Percentiles rank a stretch among this genome's conserved stretches.
These are phyloP conservation scores for Microtus obscurus DNA, from an alignment of 2,797 vertebrate species.

Conservation along the genomic window DNA sequence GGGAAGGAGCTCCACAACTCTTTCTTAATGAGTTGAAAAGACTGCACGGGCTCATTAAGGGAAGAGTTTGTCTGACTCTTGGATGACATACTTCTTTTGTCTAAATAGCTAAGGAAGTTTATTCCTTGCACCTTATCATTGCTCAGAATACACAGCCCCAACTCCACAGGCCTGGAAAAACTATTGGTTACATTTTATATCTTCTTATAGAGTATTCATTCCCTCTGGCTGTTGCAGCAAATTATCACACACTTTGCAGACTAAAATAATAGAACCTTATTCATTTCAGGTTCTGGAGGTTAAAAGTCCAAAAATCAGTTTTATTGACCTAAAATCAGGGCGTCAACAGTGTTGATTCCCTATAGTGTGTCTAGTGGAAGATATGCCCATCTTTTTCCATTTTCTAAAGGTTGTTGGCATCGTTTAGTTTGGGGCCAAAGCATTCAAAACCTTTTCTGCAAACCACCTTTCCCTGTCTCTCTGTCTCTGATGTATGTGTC, in stretches of 20 bases:
- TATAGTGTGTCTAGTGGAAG: neutral
- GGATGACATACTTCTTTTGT: constrained; percentile 29
- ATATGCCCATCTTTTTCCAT: accelerated
- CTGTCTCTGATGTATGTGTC: neutral
- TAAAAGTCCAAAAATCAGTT: neutral
- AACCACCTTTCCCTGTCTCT: no score
- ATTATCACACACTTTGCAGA: neutral
- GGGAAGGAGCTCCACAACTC: constrained; percentile 43
- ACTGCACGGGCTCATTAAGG: constrained; percentile 38
- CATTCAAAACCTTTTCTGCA: neutral
- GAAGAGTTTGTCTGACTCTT: neutral
- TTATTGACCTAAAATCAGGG: neutral
- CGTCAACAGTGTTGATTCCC: neutral
- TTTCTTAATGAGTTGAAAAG: constrained; percentile 67
- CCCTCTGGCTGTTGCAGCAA: neutral
- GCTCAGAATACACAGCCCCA: neutral
- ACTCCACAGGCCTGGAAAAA: neutral
- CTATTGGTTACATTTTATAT: neutral
- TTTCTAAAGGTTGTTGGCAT: accelerated
- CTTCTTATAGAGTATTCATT: neutral
- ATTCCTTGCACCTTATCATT: neutral
- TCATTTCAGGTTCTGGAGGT: neutral
- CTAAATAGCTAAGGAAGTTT: neutral
- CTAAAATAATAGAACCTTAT: neutral
- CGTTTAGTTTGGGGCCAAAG: neutral